Conservation (phyloP, 2,888 invertebrate genomes). For the Thalpophila matura region DNA sequence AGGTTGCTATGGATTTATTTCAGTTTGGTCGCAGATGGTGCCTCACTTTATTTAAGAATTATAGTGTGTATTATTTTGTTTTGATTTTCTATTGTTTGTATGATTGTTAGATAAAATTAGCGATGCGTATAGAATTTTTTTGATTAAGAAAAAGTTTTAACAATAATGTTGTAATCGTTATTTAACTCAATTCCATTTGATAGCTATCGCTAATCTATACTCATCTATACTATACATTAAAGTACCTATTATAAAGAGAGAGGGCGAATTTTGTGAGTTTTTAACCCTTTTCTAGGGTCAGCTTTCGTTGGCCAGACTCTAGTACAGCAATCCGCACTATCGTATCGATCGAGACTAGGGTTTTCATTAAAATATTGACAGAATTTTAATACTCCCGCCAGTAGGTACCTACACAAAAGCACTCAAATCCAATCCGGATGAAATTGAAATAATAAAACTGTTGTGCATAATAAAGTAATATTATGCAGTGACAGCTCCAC, state of each 20-base stretch:
- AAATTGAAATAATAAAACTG: conserved; percentile 17
- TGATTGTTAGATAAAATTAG: background rate
- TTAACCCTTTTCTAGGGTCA: too few relatives aligned
- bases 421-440: background rate
- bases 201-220: too few relatives aligned
- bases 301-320: too few relatives aligned
- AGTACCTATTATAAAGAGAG: too few relatives aligned
- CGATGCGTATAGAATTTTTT: background rate
- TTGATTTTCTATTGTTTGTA: conserved; percentile 10
- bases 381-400: background rate
- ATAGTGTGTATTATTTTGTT: conserved; percentile 23
- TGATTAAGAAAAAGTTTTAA: background rate
- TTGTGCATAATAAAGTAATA: conserved; percentile 17
- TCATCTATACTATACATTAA: too few relatives aligned
- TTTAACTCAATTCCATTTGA: too few relatives aligned
- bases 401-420: conserved; percentile 2
- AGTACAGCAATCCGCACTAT: background rate
- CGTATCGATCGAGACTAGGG: background rate
- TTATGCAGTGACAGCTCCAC: background rate
- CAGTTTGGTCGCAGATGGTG: conserved; percentile 72
- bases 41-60: conserved; percentile 52
- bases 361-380: background rate
- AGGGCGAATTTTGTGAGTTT: too few relatives aligned
- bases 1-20: conserved; percentile 72
- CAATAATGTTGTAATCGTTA: background rate